Base-by-base conservation (phyloP, 2,797 vertebrate genomes). In the Hipposideros larvatus region DNA sequence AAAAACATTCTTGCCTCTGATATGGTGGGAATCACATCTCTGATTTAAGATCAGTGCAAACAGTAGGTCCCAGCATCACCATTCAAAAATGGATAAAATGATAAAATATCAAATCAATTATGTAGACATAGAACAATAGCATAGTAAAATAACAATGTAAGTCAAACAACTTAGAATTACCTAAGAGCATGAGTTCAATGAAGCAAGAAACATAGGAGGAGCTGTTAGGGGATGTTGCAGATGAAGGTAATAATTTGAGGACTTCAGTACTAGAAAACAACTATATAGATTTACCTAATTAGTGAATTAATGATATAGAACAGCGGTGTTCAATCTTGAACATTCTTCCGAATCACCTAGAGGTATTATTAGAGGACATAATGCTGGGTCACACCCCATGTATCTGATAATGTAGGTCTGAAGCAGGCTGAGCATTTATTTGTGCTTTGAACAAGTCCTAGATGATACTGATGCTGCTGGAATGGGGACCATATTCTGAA, bases 401-500 rank as follows among this genome's bases (percentile, higher is more conserved):
- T 10, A 4, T 26, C 84, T 55, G 18, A 59, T 63, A 70, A 18
- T 4, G 4, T 31, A 6, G 13, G 2, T 43, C 57, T 75, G 19
- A 63, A 57, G 34, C 65, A 84, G 46, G 0, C 6, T 84, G 79
- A 82, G 34, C 55, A 59, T 24, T 51, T 4, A 75, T 48, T 74
- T 70, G 11, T 34, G 28, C 34, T 90, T 70, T 15, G 7, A 92
- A 68, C 57, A 90, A 28, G 21, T 79, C 6, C 41, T 51, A 79
- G 75, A 63, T 63, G 8, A 68, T n/a, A 26, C 34, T 63, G 51
- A 9, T 28, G 41, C 9, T 41, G 31, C 18, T 87, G 22, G 15
- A 86, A 14, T n/a, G 26, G 34, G 28, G 37, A 82, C 11, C 26
- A 78, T 13, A 19, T 68, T 66, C 46, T 71, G 28, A 94, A 95